Evolutionary conservation across 2,113 vertebrate genomes (phyloP).

Genomic region (Pogona vitticeps): DNA sequence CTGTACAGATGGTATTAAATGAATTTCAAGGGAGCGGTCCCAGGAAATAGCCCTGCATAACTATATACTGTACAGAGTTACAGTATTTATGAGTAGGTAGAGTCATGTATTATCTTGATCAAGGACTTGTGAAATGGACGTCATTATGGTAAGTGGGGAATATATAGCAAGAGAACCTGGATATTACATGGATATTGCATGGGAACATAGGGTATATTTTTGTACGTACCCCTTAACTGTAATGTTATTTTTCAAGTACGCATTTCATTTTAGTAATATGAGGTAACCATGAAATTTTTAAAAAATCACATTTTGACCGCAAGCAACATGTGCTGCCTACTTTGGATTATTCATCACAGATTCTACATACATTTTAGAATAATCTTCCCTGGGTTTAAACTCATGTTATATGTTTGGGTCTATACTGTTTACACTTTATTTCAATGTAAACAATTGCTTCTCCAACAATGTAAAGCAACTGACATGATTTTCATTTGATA

Average conservation of each 20-base stretch:
- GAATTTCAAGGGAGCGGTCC: not conserved
- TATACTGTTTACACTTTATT: not conserved
- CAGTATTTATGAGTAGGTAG: not conserved
- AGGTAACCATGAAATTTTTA: no score
- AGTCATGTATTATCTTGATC: not conserved
- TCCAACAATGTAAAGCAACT: not conserved
- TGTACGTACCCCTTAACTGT: not conserved
- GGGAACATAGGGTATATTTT: not conserved
- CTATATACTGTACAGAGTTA: not conserved
- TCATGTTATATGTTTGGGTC: not conserved
- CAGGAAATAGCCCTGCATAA: not conserved
- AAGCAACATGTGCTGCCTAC: no score
- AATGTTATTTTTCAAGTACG: not conserved
- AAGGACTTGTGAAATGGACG: not conserved
- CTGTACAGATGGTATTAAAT: conserved; percentile 8
- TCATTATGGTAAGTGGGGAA: not conserved
- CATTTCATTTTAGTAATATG: no score
- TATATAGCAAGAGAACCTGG: not conserved
- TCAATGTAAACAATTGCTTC: not conserved
- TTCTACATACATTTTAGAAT: no score
- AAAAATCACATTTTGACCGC: no score
- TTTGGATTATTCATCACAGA: no score
- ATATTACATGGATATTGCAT: not conserved
- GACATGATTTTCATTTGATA: not conserved
- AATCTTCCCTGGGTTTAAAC: no score